These are phyloP conservation scores for Sinonovacula constricta DNA, from an alignment of 1,140 invertebrate genomes.

Conservation along the genomic window DNA sequence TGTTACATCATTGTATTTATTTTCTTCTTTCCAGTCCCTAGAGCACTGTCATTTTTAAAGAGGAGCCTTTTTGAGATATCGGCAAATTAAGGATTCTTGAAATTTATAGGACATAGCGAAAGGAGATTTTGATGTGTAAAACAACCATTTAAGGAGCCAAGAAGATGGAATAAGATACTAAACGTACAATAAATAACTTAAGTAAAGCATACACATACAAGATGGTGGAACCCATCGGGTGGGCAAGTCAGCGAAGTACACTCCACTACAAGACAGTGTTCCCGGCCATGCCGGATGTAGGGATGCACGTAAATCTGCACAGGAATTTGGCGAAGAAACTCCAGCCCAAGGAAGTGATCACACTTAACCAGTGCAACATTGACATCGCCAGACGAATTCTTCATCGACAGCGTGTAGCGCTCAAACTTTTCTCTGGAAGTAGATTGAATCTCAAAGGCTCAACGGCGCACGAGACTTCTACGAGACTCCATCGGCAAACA, in stretches of 20 bases:
- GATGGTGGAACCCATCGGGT: slow-evolving; percentile 46
- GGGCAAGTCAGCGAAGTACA: slow-evolving; percentile 34
- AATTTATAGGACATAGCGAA: too few relatives aligned
- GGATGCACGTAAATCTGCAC: slow-evolving; percentile 31
- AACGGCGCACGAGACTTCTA: slow-evolving; percentile 20
- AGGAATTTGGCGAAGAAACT: slow-evolving; percentile 27
- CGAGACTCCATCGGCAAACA: slow-evolving; percentile 36
- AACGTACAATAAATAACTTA: too few relatives aligned
- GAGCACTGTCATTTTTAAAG: too few relatives aligned
- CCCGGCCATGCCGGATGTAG: slow-evolving; percentile 26
- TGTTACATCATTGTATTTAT: too few relatives aligned
- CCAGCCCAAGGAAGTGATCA: slow-evolving; percentile 32
- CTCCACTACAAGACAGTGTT: slow-evolving; percentile 47
- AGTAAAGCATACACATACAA: too few relatives aligned
- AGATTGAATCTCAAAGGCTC: slow-evolving; percentile 38
- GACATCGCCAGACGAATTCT: slow-evolving; percentile 42
- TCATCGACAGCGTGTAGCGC: slow-evolving; percentile 42
- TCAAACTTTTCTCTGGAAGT: slow-evolving; percentile 34
- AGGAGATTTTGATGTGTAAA: too few relatives aligned
- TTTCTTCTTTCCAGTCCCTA: too few relatives aligned
- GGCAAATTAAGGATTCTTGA: too few relatives aligned
- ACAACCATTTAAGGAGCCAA: too few relatives aligned
- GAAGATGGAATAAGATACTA: too few relatives aligned
- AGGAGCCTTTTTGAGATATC: too few relatives aligned
- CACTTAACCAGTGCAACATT: slow-evolving; percentile 31